A percentile compares a stretch with the other conserved stretches of the same genome.
Conservation (phyloP, 2,113 vertebrate genomes). For the Stigmatopora nigra region DNA sequence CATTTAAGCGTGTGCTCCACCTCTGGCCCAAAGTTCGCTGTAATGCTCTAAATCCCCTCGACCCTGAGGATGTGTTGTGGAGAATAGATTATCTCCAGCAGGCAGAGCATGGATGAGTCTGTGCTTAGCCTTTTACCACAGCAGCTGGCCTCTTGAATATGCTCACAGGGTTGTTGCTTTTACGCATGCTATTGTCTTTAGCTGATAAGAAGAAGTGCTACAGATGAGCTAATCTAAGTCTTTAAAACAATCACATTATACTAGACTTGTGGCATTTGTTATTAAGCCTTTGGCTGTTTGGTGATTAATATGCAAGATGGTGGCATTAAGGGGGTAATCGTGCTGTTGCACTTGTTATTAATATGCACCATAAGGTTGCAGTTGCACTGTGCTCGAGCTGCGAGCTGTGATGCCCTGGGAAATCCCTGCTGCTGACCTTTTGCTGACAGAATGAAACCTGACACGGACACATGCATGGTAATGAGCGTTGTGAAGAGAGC, state of each 20-base stretch:
- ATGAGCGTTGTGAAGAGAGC: constrained; percentile 40
- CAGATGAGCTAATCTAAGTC: constrained; percentile 21
- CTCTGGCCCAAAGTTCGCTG: not conserved
- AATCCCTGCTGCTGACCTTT: constrained; percentile 69
- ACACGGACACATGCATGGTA: constrained; percentile 59
- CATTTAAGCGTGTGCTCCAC: not conserved
- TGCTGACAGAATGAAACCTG: constrained; percentile 65
- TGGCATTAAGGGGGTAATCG: constrained; percentile 48
- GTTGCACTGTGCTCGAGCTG: constrained; percentile 57
- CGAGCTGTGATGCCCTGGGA: constrained; percentile 62
- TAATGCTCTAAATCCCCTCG: not conserved
- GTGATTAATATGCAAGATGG: constrained; percentile 53
- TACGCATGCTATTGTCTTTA: constrained; percentile 24
- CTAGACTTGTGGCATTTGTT: constrained; percentile 13
- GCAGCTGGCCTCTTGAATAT: constrained; percentile 38
- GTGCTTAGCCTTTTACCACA: constrained; percentile 30
- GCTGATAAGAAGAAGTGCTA: constrained; percentile 30
- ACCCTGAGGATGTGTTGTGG: not conserved
- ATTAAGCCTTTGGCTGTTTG: constrained; percentile 38
- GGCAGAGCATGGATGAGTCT: constrained; percentile 8
- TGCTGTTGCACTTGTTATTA: constrained; percentile 48
- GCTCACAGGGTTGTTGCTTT: constrained; percentile 17
- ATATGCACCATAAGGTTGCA: constrained; percentile 60
- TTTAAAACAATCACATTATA: constrained; percentile 37
- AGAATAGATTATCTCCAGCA: constrained; percentile 16